Conservation (phyloP, 2,113 vertebrate genomes). For the Copsychus sechellarum region DNA sequence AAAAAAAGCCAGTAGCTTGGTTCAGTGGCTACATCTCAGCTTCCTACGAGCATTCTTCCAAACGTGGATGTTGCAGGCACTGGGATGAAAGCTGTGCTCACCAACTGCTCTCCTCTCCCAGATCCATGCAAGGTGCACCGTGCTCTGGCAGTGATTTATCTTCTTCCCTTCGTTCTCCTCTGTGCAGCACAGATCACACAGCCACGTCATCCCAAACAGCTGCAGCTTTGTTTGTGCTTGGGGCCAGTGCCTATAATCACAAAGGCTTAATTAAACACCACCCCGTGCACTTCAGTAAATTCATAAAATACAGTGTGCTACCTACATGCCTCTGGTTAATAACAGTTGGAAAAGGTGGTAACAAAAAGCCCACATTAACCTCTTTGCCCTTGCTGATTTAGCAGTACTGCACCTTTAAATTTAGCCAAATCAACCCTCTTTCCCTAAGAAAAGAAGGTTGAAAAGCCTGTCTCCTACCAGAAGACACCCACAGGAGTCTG, state of each 20-base stretch:
- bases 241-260: neutral
- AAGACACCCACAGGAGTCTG: neutral
- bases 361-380: neutral
- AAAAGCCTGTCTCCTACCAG: neutral
- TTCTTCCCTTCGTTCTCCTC: neutral
- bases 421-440: neutral
- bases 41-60: neutral
- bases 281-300: neutral
- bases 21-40: neutral
- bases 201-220: neutral
- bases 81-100: neutral
- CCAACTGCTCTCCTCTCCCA: neutral
- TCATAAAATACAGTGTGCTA: neutral
- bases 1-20: neutral
- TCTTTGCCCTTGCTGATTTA: neutral
- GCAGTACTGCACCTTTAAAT: neutral
- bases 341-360: neutral
- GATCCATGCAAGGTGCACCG: neutral
- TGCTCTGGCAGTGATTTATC: neutral
- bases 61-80: neutral
- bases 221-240: conserved; percentile 46
- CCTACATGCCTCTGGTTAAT: neutral
- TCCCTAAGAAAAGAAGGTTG: neutral
- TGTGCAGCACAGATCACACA: neutral
- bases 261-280: conserved; percentile 37